phyloP scores from a whole-genome alignment of 2,888 invertebrate species.

The Punctoribates punctum region DNA sequence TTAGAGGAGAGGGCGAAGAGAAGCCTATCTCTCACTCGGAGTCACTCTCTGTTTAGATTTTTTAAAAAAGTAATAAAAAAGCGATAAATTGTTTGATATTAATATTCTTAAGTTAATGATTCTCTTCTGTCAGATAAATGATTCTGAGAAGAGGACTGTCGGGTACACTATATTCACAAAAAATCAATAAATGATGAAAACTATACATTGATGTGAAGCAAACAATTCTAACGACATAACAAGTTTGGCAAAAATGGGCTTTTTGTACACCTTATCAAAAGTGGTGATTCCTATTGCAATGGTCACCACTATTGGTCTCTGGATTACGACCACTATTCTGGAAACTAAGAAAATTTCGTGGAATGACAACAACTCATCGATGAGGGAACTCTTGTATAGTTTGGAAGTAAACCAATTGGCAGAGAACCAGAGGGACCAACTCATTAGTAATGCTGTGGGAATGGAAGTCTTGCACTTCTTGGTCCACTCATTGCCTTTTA shows the following conservation, averaged over 20 bases:
- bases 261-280: neutral
- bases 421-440: neutral
- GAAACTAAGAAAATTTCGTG: neutral
- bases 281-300: neutral
- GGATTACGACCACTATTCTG: neutral
- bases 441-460: neutral
- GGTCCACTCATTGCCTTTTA: neutral
- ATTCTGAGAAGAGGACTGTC: too few relatives aligned
- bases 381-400: constrained; percentile 13
- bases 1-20: too few relatives aligned
- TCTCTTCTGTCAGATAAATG: too few relatives aligned
- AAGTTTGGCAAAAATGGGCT: neutral
- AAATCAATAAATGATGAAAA: too few relatives aligned
- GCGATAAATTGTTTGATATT: too few relatives aligned
- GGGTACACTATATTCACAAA: too few relatives aligned
- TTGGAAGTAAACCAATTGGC: neutral
- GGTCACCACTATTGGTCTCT: neutral
- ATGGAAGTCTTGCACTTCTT: neutral
- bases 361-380: neutral
- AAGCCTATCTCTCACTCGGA: too few relatives aligned
- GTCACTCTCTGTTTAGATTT: too few relatives aligned
- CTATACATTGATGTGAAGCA: too few relatives aligned
- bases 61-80: too few relatives aligned
- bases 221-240: too few relatives aligned
- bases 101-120: too few relatives aligned